Base-by-base conservation (phyloP, 2,888 invertebrate species). In the Pheosia tremula region DNA sequence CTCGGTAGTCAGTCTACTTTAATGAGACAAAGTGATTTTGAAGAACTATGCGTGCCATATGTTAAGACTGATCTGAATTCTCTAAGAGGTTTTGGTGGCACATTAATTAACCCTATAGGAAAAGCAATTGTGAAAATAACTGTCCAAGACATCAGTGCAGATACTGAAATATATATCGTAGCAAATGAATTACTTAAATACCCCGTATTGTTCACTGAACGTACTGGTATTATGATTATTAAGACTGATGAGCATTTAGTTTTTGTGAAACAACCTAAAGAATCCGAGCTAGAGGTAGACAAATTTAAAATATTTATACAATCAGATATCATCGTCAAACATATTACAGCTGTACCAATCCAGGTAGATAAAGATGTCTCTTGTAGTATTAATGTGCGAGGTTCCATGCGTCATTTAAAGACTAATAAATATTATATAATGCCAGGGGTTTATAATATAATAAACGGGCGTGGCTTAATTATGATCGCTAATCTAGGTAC, bases 1-100 rank as follows among this genome's bases (percentile, higher is more conserved):
- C 54, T 56, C 11, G 56, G 60, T 0, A 60, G 60, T 56, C 56
- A 60, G 50, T 56, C 54, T 24, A 38, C 39, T 24, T 50, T 60
- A 10, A 56, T 60, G 13, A 37, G 13, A 4, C 47, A 55, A 10
- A 39, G 45, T 10, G 13, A 45, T 47, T 39, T 56, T 24, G 24
- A 41, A 4, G 37, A 39, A 11, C 11, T 56, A 5, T 39, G 39
- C 4, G n/a, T 55, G 38, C 55, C 55, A 9, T n/a, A n/a, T 55
- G 36, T 10, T 4, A 8, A 55, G 9, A 38, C 9, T 37, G 6
- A 55, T 3, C 5, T 10, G 3, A 39, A 38, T 39, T 4, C 39
- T 6, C 39, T 39, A 5, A 39, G 6, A 39, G n/a, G n/a, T n/a
- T n/a, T n/a, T n/a, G n/a, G n/a, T n/a, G n/a, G n/a, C n/a, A n/a